These are phyloP conservation scores for Callocephalon fimbriatum DNA, from an alignment of 2,113 vertebrate genomes.

Conservation along the genomic window DNA sequence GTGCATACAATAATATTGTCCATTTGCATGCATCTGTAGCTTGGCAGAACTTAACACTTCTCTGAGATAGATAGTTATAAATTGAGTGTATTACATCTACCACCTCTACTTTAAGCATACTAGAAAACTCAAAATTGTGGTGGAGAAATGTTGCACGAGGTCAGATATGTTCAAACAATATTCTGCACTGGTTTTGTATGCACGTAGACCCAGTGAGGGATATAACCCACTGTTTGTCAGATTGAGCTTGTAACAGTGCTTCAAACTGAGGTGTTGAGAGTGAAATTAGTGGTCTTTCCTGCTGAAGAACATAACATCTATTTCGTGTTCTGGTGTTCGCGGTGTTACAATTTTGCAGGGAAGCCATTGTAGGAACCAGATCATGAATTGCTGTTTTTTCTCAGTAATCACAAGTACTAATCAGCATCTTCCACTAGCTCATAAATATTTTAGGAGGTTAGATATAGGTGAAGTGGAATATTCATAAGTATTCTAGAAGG, in stretches of 20 bases:
- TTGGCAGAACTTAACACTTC: not conserved
- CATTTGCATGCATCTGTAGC: not conserved
- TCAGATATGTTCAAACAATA: not conserved
- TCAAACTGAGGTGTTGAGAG: not conserved
- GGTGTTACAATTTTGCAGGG: not conserved
- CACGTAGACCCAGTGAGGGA: not conserved
- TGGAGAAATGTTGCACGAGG: not conserved
- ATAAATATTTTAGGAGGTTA: not conserved
- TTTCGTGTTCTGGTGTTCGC: not conserved
- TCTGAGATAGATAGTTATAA: not conserved
- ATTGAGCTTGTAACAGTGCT: not conserved
- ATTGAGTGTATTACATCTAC: not conserved
- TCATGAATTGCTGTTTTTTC: not conserved
- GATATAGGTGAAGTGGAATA: not conserved
- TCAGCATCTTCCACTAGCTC: not conserved
- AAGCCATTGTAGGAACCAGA: not conserved
- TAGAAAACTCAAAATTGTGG: not conserved
- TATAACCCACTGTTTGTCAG: not conserved
- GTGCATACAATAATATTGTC: not conserved
- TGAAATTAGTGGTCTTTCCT: not conserved
- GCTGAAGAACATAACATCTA: not conserved
- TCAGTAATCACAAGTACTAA: not conserved
- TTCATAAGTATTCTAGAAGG: not conserved
- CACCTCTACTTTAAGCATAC: not conserved
- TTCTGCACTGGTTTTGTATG: not conserved